Conservation (phyloP, 2,888 invertebrate genomes). For the Eumerus sabulonum region DNA sequence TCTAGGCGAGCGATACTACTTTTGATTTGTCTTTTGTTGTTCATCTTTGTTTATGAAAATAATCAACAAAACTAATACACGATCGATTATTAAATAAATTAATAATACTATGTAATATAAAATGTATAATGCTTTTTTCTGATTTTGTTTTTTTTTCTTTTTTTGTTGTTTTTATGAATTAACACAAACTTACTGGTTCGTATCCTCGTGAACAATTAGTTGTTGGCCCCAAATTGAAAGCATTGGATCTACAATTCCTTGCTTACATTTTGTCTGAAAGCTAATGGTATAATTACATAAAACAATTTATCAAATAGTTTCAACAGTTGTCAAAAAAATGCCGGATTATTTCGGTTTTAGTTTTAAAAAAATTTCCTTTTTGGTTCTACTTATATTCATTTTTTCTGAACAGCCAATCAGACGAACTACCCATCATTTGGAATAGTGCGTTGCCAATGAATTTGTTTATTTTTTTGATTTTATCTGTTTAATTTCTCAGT, state of each 20-base stretch:
- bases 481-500: too few relatives aligned
- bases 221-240: slow-evolving; percentile 99
- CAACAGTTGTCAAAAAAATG: slow-evolving; percentile 61
- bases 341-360: slow-evolving; percentile 39
- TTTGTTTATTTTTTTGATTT: background rate
- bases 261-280: slow-evolving; percentile 93
- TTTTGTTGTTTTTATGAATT: slow-evolving; percentile 50
- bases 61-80: slow-evolving; percentile 65
- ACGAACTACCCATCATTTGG: slow-evolving; percentile 15
- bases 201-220: slow-evolving; percentile 98
- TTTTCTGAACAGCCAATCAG: slow-evolving; percentile 30
- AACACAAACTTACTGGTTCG: slow-evolving; percentile 91
- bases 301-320: slow-evolving; percentile 69
- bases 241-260: slow-evolving; percentile 99
- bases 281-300: slow-evolving; percentile 79
- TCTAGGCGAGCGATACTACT: slow-evolving; percentile 44
- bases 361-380: too few relatives aligned
- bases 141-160: slow-evolving; percentile 27
- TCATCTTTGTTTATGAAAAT: slow-evolving; percentile 53
- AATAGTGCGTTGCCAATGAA: slow-evolving; percentile 27
- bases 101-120: slow-evolving; percentile 50
- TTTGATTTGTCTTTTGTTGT: slow-evolving; percentile 26
- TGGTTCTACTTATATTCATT: slow-evolving; percentile 16
- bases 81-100: slow-evolving; percentile 52
- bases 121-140: slow-evolving; percentile 54